Evolutionary conservation across 1,140 invertebrate genomes (phyloP).

Genomic region (Drosophila oshimai): DNA sequence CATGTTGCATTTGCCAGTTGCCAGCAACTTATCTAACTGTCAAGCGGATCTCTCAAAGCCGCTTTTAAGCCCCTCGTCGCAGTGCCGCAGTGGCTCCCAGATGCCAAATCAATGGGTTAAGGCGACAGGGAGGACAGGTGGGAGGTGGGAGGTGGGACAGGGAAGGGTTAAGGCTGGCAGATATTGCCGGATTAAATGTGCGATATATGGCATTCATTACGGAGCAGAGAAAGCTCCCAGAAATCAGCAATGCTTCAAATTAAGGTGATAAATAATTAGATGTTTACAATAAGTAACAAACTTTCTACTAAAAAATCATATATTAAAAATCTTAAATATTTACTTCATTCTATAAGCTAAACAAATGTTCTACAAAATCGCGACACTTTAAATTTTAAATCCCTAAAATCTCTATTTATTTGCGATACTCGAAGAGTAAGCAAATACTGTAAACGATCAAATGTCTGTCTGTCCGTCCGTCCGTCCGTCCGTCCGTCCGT

Average conservation of each 20-base stretch:
- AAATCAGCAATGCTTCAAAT: neutral
- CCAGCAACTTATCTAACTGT: slow-evolving; percentile 44
- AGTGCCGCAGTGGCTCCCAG: neutral
- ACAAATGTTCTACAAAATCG: too few relatives aligned
- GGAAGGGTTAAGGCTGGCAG: slow-evolving; percentile 10
- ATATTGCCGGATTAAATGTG: slow-evolving; percentile 14
- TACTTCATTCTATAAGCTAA: too few relatives aligned
- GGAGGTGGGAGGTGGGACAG: too few relatives aligned
- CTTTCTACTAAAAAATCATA: too few relatives aligned
- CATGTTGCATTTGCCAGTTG: slow-evolving; percentile 45
- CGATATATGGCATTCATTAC: slow-evolving; percentile 14
- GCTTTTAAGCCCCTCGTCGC: slow-evolving; percentile 14
- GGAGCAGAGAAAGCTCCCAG: neutral
- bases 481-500: too few relatives aligned
- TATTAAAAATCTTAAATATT: too few relatives aligned
- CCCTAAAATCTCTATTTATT: too few relatives aligned
- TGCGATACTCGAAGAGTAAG: too few relatives aligned
- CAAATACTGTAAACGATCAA: too few relatives aligned
- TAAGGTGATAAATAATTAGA: neutral
- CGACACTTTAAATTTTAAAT: too few relatives aligned
- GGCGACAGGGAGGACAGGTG: neutral
- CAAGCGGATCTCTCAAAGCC: slow-evolving; percentile 25
- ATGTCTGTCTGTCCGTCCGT: too few relatives aligned
- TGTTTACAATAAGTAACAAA: neutral
- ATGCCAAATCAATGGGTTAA: slow-evolving; percentile 29